Evolutionary conservation across 2,888 invertebrate species (phyloP).

Genomic region (Conistra vaccinii): DNA sequence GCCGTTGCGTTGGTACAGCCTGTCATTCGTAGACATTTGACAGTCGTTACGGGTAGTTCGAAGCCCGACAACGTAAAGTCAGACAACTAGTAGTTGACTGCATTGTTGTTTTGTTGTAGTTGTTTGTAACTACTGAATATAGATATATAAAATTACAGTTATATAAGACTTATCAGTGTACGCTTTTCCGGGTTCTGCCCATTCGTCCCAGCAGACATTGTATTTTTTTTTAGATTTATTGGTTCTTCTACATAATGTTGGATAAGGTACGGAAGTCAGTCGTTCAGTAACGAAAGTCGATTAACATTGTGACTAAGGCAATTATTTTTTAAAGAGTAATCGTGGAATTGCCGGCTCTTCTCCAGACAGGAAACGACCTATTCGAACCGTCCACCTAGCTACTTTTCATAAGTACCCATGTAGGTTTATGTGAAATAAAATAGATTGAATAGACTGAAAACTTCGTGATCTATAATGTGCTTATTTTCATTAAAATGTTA

Average conservation of each 20-base stretch:
- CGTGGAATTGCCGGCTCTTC: background rate
- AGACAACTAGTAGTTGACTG: too few species aligned
- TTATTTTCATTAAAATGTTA: constrained; percentile 72
- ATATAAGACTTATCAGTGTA: background rate
- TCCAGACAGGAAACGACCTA: background rate
- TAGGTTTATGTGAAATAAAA: background rate
- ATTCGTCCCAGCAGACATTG: background rate
- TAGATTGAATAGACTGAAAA: background rate
- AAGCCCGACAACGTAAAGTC: background rate
- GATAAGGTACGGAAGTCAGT: background rate
- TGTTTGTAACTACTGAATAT: too few species aligned
- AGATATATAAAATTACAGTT: too few species aligned
- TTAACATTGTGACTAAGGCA: background rate
- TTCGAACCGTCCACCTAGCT: background rate
- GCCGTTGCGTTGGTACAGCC: background rate
- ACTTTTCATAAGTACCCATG: background rate
- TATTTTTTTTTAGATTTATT: background rate
- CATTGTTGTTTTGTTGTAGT: too few species aligned
- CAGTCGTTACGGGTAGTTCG: background rate
- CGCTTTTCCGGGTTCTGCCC: background rate
- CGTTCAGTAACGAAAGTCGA: background rate
- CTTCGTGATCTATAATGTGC: background rate
- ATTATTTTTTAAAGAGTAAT: background rate
- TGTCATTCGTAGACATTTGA: background rate
- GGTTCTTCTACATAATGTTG: background rate